phyloP scores from a whole-genome alignment of 2,113 vertebrate species.

The Tichodroma muraria region DNA sequence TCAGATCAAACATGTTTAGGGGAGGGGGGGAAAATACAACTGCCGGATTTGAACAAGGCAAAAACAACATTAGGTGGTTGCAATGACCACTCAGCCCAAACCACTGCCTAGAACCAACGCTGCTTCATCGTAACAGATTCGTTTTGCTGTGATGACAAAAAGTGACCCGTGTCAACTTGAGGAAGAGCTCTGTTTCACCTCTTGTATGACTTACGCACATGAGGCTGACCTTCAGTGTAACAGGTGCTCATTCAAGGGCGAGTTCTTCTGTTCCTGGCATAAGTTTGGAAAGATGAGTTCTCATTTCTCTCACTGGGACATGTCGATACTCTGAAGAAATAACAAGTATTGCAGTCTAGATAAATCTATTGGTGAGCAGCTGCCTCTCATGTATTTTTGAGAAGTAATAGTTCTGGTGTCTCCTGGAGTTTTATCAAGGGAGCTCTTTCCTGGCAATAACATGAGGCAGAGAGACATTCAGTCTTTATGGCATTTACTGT shows the following conservation, averaged over 20 bases:
- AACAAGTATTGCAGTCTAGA: not conserved
- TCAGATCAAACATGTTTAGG: not conserved
- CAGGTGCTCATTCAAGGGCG: not conserved
- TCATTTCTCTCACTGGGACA: not conserved
- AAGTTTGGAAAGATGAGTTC: not conserved
- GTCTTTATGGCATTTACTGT: not conserved
- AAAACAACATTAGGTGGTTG: not conserved
- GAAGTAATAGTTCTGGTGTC: not conserved
- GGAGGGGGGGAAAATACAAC: not conserved
- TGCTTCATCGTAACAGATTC: not conserved
- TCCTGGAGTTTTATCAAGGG: not conserved
- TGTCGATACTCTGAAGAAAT: not conserved
- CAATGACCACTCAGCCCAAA: not conserved
- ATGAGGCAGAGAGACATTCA: not conserved
- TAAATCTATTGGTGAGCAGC: not conserved
- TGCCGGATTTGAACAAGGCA: not conserved
- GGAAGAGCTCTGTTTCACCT: not conserved
- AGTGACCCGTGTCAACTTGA: rapidly evolving
- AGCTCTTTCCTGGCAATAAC: not conserved
- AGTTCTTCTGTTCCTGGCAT: not conserved
- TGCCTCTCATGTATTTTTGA: not conserved
- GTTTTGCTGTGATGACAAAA: not conserved
- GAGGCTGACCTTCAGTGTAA: not conserved
- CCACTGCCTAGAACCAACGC: not conserved
- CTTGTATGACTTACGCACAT: not conserved